These are phyloP conservation scores for Muscicapa comitata DNA, from an alignment of 2,797 vertebrate genomes.

Conservation along the genomic window DNA sequence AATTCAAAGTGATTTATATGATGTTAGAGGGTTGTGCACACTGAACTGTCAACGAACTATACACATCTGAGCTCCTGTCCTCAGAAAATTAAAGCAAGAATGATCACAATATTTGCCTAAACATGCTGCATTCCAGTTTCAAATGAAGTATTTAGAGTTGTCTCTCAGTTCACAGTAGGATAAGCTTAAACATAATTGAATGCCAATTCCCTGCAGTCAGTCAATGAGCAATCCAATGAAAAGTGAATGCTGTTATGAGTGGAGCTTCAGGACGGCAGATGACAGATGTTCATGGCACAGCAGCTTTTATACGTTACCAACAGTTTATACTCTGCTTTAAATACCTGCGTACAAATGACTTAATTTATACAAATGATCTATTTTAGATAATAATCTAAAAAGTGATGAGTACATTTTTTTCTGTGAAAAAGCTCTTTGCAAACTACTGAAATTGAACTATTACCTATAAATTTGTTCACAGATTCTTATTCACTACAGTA, in stretches of 20 bases:
- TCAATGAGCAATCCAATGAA: not conserved
- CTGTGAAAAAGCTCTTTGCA: not conserved
- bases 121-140: conserved; percentile 24
- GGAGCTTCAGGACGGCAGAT: not conserved
- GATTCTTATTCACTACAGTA: not conserved
- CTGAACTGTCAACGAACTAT: not conserved
- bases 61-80: not conserved
- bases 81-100: not conserved
- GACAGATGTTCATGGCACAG: not conserved
- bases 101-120: conserved; percentile 1
- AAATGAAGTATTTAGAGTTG: not conserved
- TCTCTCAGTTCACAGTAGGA: not conserved
- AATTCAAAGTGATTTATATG: not conserved
- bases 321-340: not conserved
- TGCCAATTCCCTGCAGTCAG: not conserved
- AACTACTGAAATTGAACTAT: not conserved
- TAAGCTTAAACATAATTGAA: not conserved
- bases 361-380: not conserved
- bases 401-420: not conserved
- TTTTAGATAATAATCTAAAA: not conserved
- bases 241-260: not conserved
- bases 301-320: not conserved
- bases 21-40: not conserved
- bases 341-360: not conserved
- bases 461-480: not conserved